Evolutionary conservation across 1,140 invertebrate species (phyloP), one percentile per base, ranked within the genome.

Genomic region (Dendrolimus punctatus): DNA sequence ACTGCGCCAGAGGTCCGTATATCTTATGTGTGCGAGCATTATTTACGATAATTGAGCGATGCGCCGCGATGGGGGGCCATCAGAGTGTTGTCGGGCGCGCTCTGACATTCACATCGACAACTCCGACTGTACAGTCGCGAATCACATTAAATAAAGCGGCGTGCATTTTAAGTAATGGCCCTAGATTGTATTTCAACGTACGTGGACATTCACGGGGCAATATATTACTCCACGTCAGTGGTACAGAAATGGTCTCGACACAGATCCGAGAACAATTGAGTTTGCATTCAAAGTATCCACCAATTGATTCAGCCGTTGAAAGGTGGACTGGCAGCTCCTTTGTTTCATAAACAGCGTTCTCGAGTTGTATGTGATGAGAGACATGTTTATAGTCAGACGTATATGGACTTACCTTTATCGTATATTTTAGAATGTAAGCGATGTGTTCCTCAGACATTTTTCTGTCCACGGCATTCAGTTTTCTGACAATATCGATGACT

Each of bases 371-470:
- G 83, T 84, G 83, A 84, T 72, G 80, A 83, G 75, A 55, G 83
- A 84, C 80, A 86, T 86, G 80, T 86, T 86, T 86, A 86, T 86
- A 82, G 80, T 81, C 74, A 73, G 71, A 81, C 77, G 66, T 72
- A 83, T 82, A 81, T 80, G 79, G 82, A 62, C 80, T 88, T 89
- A 94, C 93, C 89, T 94, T 93, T 58, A 95, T 93, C 62, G 92
- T 91, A 90, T 97, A 95, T 71, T 92, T 93, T 48, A 97, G 88
- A 64, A 97, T 94, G 78, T 93, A 95, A 49, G 93, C 94, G 57
- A 97, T 96, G 68, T 97, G 93, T 71, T 94, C 92, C 78, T 97
- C 95, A 40, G 90, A 90, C 90, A 96, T 91, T 81, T 92, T 90
- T 74, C 92, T 91, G 71, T 93, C 91, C 53, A 89, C 81, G 37